Evolutionary conservation across 2,888 invertebrate genomes (phyloP).

Genomic region (Caenorhabditis wallacei): DNA sequence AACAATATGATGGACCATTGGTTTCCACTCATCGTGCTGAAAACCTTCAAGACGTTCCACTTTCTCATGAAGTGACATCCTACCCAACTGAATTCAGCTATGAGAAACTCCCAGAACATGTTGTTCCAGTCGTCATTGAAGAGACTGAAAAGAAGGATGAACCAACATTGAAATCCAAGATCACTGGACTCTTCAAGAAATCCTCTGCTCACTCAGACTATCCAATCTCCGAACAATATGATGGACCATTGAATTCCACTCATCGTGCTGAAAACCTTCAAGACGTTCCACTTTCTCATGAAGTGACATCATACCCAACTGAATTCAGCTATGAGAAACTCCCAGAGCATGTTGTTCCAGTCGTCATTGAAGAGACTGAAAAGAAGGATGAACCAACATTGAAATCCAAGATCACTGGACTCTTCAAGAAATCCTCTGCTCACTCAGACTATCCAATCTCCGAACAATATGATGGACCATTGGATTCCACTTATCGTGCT

Average conservation of each 20-base stretch:
- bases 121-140: constrained; percentile 33
- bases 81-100: constrained; percentile 51
- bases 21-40: constrained; percentile 49
- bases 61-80: constrained; percentile 55
- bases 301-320: constrained; percentile 4
- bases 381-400: constrained; percentile 43
- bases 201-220: constrained; percentile 67
- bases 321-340: constrained; percentile 35
- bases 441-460: constrained; percentile 67
- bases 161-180: constrained; percentile 29
- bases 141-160: constrained; percentile 58
- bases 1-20: constrained; percentile 63
- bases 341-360: constrained; percentile 42
- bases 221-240: constrained; percentile 55
- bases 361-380: constrained; percentile 32
- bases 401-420: constrained; percentile 58
- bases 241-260: constrained; percentile 59
- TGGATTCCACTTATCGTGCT: constrained; percentile 31
- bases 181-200: constrained; percentile 58
- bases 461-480: constrained; percentile 68
- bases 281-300: constrained; percentile 3
- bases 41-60: constrained; percentile 65
- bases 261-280: constrained; percentile 16
- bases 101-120: constrained; percentile 45
- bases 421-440: constrained; percentile 67